phyloP scores from a whole-genome alignment of 1,140 invertebrate species.

The Copidosoma floridanum region DNA sequence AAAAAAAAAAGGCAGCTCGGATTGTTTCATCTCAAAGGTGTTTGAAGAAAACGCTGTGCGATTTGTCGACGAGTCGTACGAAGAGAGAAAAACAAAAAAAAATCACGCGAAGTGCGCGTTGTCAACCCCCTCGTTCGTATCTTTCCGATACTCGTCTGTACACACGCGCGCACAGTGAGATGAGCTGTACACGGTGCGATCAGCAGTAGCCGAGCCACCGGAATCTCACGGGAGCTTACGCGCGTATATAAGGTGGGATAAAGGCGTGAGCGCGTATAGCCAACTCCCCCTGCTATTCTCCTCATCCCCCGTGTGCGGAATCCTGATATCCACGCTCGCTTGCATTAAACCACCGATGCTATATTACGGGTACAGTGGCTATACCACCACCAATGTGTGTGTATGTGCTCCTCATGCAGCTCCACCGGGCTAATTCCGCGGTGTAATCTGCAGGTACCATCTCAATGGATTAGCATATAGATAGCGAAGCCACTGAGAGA shows the following conservation, averaged over 20 bases:
- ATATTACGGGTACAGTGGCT: too few relatives aligned
- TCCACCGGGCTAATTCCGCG: slow-evolving; percentile 52
- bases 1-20: too few relatives aligned
- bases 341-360: too few relatives aligned
- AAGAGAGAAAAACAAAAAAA: slow-evolving; percentile 27
- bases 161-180: too few relatives aligned
- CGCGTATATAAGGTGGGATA: slow-evolving; percentile 50
- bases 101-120: too few relatives aligned
- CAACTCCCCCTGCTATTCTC: not conserved
- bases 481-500: slow-evolving; percentile 53
- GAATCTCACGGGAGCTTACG: slow-evolving; percentile 31
- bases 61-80: slow-evolving; percentile 12
- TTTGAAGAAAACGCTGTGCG: slow-evolving; percentile 28
- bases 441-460: slow-evolving; percentile 58
- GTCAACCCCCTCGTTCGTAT: too few relatives aligned
- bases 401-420: too few relatives aligned
- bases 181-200: too few relatives aligned
- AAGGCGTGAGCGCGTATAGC: slow-evolving; percentile 35
- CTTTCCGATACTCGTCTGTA: too few relatives aligned
- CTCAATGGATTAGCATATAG: slow-evolving; percentile 59
- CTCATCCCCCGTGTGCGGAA: not conserved
- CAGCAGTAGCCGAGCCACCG: too few relatives aligned
- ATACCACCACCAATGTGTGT: too few relatives aligned
- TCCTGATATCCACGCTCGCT: not conserved
- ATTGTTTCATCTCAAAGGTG: not conserved